A percentile compares a stretch with the other conserved stretches of the same genome.
phyloP scores from a whole-genome alignment of 2,113 vertebrate species.

The Pseudorectes ferrugineus region DNA sequence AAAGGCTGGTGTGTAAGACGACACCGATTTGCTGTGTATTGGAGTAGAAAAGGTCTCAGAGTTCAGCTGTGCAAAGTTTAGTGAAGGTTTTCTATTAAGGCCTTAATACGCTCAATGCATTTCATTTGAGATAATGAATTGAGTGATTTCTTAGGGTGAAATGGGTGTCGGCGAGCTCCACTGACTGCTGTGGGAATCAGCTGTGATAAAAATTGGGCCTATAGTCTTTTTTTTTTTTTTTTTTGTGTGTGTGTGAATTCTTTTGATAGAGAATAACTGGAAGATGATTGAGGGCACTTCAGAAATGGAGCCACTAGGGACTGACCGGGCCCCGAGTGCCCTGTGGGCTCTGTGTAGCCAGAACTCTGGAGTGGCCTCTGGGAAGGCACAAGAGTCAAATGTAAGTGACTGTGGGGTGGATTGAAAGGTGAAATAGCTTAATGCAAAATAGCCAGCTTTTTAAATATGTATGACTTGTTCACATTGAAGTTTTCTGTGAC shows the following conservation, averaged over 20 bases:
- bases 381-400: neutral
- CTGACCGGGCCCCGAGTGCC: rapidly evolving
- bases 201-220: neutral
- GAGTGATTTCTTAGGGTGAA: neutral
- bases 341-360: neutral
- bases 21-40: neutral
- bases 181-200: neutral
- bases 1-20: neutral
- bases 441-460: neutral
- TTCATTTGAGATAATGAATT: neutral
- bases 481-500: neutral
- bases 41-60: neutral
- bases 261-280: neutral
- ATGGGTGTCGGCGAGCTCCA: neutral
- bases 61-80: neutral
- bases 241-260: neutral
- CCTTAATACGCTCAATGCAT: neutral
- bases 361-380: neutral
- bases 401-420: neutral
- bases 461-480: neutral
- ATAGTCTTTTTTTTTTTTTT: no score
- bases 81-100: neutral
- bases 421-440: neutral
- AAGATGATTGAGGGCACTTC: neutral
- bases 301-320: neutral